Base-by-base conservation (phyloP, 2,113 vertebrate species). In the Vireo altiloquus region DNA sequence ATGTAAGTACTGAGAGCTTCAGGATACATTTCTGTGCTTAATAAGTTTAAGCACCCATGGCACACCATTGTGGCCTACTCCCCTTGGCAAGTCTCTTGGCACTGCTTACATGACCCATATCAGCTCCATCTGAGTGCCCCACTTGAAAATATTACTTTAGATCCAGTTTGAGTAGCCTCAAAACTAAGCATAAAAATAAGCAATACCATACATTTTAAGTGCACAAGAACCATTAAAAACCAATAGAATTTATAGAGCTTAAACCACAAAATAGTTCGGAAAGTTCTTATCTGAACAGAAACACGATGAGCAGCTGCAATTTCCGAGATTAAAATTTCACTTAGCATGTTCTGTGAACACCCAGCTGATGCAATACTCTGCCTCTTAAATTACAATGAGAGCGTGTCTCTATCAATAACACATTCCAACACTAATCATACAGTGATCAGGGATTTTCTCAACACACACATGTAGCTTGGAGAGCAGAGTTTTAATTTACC, bases 221-320 rank as follows among this genome's bases (percentile, higher is more conserved):
- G 1, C 40, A 57, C 9, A 63, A 46, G 25, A 44, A 47, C 4
- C 15, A 68, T 1, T 64, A 52, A 68, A 79, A 76, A 35, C 1
- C 15, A 49, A 21, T 2, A 37, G 42, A 23, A 88, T 52, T 70
- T 75, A 25, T 27, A 27, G 20, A 54, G 13, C 30, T 78, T 78
- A 46, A 87, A 46, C 31, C 23, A 56, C 30, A 21, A 54, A 72
- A 44, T 19, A n/a, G 1, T n/a, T 69, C 37, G 8, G 22, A 53
- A 77, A 94, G 52, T 44, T 49, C 42, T 52, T 47, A n/a, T 6
- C 23, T 5, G 18, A 42, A 46, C 15, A 65, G 37, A 85, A 82
- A 56, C 2, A n/a, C 0, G 0, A 60, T 4, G 40, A 59, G 39
- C 5, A 71, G 7, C 17, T 72, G n/a, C 20, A 49, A 15, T 39